Conservation (phyloP, 2,888 invertebrate species). For the Lasiommata megera region DNA sequence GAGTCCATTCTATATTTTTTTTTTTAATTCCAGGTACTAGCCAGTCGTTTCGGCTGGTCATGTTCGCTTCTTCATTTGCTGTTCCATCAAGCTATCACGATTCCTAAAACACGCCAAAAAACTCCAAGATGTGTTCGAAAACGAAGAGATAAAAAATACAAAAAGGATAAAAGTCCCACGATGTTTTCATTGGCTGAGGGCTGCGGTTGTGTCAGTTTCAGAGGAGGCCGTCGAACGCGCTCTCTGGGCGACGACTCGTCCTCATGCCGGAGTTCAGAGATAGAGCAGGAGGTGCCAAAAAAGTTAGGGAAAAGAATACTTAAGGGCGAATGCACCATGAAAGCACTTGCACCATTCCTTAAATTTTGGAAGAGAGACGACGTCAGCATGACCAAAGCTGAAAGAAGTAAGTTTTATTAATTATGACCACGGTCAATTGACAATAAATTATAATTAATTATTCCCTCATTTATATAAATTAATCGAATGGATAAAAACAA, state of each 20-base stretch:
- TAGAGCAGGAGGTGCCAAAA: constrained; percentile 73
- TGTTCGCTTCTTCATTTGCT: constrained; percentile 31
- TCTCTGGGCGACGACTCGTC: constrained; percentile 71
- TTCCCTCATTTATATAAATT: no score
- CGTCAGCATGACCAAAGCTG: constrained; percentile 88
- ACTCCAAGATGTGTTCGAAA: constrained; percentile 71
- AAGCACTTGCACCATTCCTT: constrained; percentile 83
- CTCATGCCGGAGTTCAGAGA: constrained; percentile 74
- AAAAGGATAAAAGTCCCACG: constrained; percentile 70
- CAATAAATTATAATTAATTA: no score
- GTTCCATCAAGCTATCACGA: constrained; percentile 41
- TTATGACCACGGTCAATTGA: no score
- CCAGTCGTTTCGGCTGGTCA: constrained; percentile 36
- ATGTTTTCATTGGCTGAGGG: constrained; percentile 77
- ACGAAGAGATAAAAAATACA: constrained; percentile 73
- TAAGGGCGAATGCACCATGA: constrained; percentile 73
- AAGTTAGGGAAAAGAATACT: constrained; percentile 59
- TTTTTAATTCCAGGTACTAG: constrained; percentile 37
- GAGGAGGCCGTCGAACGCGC: constrained; percentile 61
- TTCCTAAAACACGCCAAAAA: constrained; percentile 69
- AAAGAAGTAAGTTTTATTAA: constrained; percentile 84
- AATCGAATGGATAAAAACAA: no score
- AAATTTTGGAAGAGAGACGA: constrained; percentile 86
- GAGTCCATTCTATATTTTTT: neutral
- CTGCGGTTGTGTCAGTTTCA: constrained; percentile 73